phyloP scores from a whole-genome alignment of 2,113 vertebrate species.

The Chionomys nivalis region DNA sequence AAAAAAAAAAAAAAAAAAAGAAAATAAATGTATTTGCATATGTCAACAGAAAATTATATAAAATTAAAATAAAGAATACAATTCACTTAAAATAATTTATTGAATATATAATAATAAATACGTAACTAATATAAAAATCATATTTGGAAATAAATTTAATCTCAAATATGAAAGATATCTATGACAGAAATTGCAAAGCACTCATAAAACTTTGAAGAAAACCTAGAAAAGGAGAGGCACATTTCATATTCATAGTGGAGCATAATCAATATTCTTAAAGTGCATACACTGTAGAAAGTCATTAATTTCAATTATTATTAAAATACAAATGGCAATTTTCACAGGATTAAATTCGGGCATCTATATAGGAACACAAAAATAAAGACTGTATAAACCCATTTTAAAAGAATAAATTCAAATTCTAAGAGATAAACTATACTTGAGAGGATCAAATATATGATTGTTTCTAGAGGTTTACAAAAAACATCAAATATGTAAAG shows the following conservation, averaged over 20 bases:
- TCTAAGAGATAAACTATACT: not conserved
- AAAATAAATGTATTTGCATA: not conserved
- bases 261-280: not conserved
- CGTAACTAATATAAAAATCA: not conserved
- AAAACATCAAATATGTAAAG: not conserved
- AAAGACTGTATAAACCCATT: not conserved
- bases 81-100: not conserved
- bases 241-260: not conserved
- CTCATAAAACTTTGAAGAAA: not conserved
- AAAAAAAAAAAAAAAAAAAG: too few species aligned
- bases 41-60: not conserved
- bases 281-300: not conserved
- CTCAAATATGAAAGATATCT: not conserved
- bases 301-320: not conserved
- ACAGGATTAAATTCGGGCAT: not conserved
- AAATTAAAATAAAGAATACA: not conserved
- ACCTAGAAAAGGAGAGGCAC: not conserved
- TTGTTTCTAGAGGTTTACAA: not conserved
- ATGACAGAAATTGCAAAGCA: not conserved
- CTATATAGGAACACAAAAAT: not conserved
- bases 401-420: not conserved
- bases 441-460: not conserved
- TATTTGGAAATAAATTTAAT: not conserved
- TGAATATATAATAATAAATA: not conserved
- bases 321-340: not conserved